Base-by-base conservation (phyloP, 2,888 invertebrate genomes). In the Gortyna flavago region DNA sequence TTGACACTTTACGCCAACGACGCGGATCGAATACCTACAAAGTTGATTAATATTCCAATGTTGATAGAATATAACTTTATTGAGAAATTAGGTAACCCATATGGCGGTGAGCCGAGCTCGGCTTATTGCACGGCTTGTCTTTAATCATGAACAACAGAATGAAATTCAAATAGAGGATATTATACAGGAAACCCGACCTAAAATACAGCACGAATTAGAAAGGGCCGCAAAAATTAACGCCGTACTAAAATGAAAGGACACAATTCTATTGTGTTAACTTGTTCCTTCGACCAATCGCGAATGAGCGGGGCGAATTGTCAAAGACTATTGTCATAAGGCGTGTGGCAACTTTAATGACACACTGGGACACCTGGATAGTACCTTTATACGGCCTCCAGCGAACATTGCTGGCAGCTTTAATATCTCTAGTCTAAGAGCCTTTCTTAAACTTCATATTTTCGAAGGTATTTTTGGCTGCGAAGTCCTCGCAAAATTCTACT, bases 211-310 rank as follows among this genome's bases (percentile, higher is more conserved):
- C 54, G 67, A 82, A 67, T 79, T 83, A 83, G 80, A 85, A 78
- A 83, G 75, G 76, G 67, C 75, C 72, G 65, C 75, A 66, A 75
- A 83, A 83, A 85, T 77, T 75, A 79, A 59, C 25, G 59, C 41
- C 57, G 66, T 57, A 69, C 70, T 44, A 61, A 80, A 78, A 82
- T 82, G 76, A 85, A 88, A 92, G 93, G 92, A 93, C 92, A 93
- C 92, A 93, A 94, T 95, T 95, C 95, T 94, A 95, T 95, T 95
- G 95, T 95, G 92, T 89, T 81, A 83, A 79, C 85, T 84, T 82
- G 88, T 90, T 90, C 82, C 86, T 83, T 74, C 89, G 87, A 65
- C 64, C 75, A 76, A 93, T 93, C 87, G 89, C 88, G 87, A 87
- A 89, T 86, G 85, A 90, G 92, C 93, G 93, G 84, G 80, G 86